Evolutionary conservation across 2,888 invertebrate species (phyloP), one percentile per base, ranked within the genome.

Genomic region (Portevinia maculata): DNA sequence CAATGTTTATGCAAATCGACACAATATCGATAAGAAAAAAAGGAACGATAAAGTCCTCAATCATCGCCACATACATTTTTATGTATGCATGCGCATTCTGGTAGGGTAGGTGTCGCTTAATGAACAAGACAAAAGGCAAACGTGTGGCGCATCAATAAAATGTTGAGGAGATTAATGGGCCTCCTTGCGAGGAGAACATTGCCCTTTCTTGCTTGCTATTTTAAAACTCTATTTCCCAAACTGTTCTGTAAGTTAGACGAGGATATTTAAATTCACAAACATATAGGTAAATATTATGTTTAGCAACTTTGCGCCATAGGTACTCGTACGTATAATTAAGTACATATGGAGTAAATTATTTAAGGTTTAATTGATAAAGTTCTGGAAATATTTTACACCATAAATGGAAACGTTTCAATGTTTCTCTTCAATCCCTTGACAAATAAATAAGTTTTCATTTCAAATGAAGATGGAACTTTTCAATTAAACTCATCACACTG

Each of bases 1-100:
- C 79, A 79, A 57, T 62, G 74, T 74, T 74, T 55, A 62, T 50
- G 55, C 55, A 79, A 74, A 79, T 69, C 74, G 79, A 21, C 74
- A 74, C 17, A 9, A 17, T 24, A 46, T 41, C 30, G 24, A 65
- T 53, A 53, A 44, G 9, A 24, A 15, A 11, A 52, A 46, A 32
- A 4, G 46, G n/a, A n/a, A n/a, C n/a, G n/a, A n/a, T 37, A 9
- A 28, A 15, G 13, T 13, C 44, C 44, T 21, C 44, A 17, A 11
- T 46, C 44, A 34, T 53, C 11, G 48, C 37, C 21, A 17, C 21
- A 39, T n/a, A n/a, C n/a, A n/a, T n/a, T n/a, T n/a, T n/a, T n/a
- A n/a, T n/a, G n/a, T 13, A 57, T 39, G 41, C 11, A 50, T 24
- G 32, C 19, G 6, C 13, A 32, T 30, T 50, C 9, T 39, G 17